phyloP scores from a whole-genome alignment of 2,113 vertebrate genomes.

The Sus scrofa region DNA sequence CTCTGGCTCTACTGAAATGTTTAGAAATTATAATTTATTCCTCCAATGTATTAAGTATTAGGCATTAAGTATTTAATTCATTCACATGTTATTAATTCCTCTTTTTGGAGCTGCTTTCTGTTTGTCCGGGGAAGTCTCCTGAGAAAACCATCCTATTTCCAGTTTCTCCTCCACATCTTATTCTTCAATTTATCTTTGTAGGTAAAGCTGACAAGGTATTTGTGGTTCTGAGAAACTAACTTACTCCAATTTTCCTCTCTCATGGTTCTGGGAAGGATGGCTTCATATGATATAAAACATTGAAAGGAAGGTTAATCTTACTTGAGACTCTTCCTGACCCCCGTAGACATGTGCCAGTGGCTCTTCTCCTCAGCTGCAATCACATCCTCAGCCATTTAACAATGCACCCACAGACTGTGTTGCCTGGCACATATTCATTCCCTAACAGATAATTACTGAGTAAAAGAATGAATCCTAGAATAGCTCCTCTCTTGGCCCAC shows the following conservation, averaged over 20 bases:
- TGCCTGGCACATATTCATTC: background rate
- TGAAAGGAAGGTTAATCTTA: background rate
- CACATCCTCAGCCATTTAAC: background rate
- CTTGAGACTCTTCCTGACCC: background rate
- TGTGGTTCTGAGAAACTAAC: background rate
- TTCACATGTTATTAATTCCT: background rate
- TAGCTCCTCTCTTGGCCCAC: background rate
- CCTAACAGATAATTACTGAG: background rate
- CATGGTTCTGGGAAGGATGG: background rate
- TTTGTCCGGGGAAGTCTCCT: conserved; percentile 30
- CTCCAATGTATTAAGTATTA: background rate
- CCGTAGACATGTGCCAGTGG: background rate
- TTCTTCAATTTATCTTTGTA: background rate
- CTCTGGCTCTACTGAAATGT: conserved; percentile 22
- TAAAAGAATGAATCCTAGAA: background rate
- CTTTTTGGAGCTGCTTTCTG: background rate
- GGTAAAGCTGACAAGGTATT: background rate
- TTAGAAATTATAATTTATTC: conserved; percentile 52
- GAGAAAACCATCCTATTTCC: background rate
- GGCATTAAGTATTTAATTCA: conserved; percentile 27
- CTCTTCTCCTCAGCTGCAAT: background rate
- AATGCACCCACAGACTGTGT: background rate
- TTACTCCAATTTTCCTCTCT: background rate
- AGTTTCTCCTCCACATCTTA: background rate
- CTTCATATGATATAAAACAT: conserved; percentile 26